Percentiles rank a stretch among this genome's conserved stretches.
These are phyloP conservation scores for Limnodromus scolopaceus DNA, from an alignment of 2,797 vertebrate genomes.

Conservation along the genomic window DNA sequence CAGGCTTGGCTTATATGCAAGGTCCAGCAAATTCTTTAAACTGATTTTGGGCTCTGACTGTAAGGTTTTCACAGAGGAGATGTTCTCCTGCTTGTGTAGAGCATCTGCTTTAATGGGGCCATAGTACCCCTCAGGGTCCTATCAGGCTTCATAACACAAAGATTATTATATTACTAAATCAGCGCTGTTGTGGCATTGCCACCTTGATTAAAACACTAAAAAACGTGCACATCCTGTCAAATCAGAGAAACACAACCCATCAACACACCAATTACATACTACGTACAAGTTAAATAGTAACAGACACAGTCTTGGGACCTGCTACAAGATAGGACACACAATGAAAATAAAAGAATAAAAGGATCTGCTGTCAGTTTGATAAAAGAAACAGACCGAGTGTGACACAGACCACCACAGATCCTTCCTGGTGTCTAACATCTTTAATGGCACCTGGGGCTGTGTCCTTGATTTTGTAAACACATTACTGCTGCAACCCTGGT, in stretches of 20 bases:
- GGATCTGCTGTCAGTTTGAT: neutral
- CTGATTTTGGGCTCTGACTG: neutral
- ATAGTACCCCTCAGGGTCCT: neutral
- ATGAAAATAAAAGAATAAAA: neutral
- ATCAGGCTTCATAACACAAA: neutral
- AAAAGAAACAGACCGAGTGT: neutral
- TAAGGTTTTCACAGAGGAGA: neutral
- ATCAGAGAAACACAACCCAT: neutral
- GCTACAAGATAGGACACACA: neutral
- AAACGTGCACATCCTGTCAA: neutral
- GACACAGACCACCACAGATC: neutral
- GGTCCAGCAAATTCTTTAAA: neutral
- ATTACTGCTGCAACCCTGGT: neutral
- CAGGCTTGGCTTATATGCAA: neutral
- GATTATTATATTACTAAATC: neutral
- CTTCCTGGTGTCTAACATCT: neutral
- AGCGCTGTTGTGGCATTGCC: neutral
- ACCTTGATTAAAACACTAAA: neutral
- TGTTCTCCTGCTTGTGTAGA: neutral
- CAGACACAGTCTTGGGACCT: neutral
- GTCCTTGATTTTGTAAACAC: neutral
- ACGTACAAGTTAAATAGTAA: neutral
- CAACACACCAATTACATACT: neutral
- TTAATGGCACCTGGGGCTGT: rapidly evolving
- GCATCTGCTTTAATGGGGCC: neutral